Percentiles rank a stretch among this genome's conserved stretches.
Conservation (phyloP, 2,113 vertebrate genomes). For the Tragelaphus scriptus region DNA sequence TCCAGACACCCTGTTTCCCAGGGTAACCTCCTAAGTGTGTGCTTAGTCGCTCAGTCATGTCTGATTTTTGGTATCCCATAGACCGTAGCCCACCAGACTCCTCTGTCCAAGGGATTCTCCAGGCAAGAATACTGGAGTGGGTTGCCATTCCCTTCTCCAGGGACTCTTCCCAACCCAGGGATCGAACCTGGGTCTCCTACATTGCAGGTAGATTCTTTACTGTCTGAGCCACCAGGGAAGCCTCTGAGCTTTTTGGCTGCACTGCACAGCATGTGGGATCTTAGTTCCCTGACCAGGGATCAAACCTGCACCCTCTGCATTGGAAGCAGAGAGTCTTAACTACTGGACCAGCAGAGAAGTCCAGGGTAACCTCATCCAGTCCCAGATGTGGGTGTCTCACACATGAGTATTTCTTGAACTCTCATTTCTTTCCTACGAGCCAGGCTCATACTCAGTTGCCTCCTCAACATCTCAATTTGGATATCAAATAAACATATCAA, state of each 20-base stretch:
- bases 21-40: not conserved
- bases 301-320: not conserved
- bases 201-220: not conserved
- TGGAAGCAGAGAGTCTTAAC: not conserved
- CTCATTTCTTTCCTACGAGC: not conserved
- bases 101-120: not conserved
- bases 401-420: not conserved
- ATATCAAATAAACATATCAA: not conserved
- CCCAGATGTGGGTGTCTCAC: not conserved
- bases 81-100: not conserved
- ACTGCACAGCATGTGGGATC: not conserved
- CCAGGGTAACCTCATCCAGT: not conserved
- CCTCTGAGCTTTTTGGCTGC: not conserved
- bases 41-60: not conserved
- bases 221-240: not conserved
- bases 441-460: not conserved
- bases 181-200: not conserved
- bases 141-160: not conserved
- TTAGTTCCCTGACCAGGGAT: not conserved
- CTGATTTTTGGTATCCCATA: not conserved
- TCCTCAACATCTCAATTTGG: not conserved
- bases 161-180: not conserved
- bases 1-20: not conserved
- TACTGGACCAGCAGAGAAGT: not conserved
- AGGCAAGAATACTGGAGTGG: not conserved